These are phyloP conservation scores for Plectrocnemia conspersa DNA, from an alignment of 1,140 invertebrate genomes.

Conservation along the genomic window DNA sequence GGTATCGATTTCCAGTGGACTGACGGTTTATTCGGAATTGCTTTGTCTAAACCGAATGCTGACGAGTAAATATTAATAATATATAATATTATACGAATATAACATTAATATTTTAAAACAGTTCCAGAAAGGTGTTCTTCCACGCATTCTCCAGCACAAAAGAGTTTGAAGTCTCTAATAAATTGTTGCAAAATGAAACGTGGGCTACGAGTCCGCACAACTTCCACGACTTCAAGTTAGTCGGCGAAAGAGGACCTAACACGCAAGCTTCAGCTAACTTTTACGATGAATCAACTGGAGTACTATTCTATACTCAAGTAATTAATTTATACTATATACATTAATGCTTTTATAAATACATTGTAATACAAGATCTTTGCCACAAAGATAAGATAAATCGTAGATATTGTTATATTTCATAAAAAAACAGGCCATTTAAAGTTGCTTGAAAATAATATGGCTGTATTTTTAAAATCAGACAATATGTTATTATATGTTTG, in stretches of 20 bases:
- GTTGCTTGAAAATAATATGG: too few species aligned
- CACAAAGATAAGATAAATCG: too few species aligned
- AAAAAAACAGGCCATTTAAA: too few species aligned
- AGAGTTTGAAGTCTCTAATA: slow-evolving; percentile 67
- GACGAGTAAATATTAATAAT: slow-evolving; percentile 47
- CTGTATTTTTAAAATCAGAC: too few species aligned
- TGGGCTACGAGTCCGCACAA: slow-evolving; percentile 51
- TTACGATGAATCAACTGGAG: slow-evolving; percentile 62
- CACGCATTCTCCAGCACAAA: slow-evolving; percentile 69
- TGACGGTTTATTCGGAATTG: slow-evolving; percentile 68
- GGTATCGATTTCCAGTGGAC: slow-evolving; percentile 74
- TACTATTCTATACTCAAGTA: slow-evolving; percentile 72
- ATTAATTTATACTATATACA: neutral
- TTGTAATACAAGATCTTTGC: too few species aligned
- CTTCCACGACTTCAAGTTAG: slow-evolving; percentile 61
- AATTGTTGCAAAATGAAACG: slow-evolving; percentile 65
- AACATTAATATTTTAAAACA: slow-evolving; percentile 37
- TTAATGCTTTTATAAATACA: neutral
- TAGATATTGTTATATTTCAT: too few species aligned
- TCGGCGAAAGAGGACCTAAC: slow-evolving; percentile 63
- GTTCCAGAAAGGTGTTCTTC: slow-evolving; percentile 67
- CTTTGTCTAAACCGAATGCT: slow-evolving; percentile 55
- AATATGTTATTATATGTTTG: too few species aligned
- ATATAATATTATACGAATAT: neutral
- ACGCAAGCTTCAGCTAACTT: slow-evolving; percentile 70